A percentile compares a stretch with the other conserved stretches of the same genome.
These are phyloP conservation scores for Apotomis betuletana DNA, from an alignment of 2,888 invertebrate species.

Conservation along the genomic window DNA sequence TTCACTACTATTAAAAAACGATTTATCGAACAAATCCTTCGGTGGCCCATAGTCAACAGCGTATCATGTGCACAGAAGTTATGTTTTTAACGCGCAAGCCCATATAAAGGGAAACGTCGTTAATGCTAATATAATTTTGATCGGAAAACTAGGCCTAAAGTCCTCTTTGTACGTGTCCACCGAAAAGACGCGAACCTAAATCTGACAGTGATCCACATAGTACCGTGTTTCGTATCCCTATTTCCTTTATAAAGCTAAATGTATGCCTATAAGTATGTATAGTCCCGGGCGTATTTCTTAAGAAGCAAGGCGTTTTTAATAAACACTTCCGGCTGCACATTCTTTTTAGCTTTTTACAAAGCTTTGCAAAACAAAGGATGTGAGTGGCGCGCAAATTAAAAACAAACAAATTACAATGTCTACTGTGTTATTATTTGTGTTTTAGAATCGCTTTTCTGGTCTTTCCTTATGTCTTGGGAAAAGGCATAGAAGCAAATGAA, in stretches of 20 bases:
- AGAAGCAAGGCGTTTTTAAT: constrained; percentile 28
- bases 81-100: no score
- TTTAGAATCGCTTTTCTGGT: constrained; percentile 10
- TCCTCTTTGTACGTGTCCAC: no score
- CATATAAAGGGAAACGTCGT: no score
- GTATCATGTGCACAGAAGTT: no score
- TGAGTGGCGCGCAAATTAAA: constrained; percentile 24
- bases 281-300: constrained; percentile 18
- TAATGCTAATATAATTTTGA: no score
- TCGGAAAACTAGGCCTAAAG: no score
- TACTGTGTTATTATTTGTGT: constrained; percentile 18
- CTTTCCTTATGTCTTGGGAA: constrained; percentile 3
- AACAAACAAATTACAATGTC: constrained; percentile 34
- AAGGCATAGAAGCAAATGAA: background rate
- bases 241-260: background rate
- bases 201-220: no score
- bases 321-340: constrained; percentile 3
- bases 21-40: no score
- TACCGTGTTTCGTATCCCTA: background rate
- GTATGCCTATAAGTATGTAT: background rate
- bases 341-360: constrained; percentile 10
- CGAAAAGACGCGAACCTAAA: no score
- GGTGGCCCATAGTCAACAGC: no score
- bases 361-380: constrained; percentile 19
- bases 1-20: no score